A percentile compares a stretch with the other conserved stretches of the same genome.
phyloP scores from a whole-genome alignment of 1,140 invertebrate species.

The Drosophila serrata region DNA sequence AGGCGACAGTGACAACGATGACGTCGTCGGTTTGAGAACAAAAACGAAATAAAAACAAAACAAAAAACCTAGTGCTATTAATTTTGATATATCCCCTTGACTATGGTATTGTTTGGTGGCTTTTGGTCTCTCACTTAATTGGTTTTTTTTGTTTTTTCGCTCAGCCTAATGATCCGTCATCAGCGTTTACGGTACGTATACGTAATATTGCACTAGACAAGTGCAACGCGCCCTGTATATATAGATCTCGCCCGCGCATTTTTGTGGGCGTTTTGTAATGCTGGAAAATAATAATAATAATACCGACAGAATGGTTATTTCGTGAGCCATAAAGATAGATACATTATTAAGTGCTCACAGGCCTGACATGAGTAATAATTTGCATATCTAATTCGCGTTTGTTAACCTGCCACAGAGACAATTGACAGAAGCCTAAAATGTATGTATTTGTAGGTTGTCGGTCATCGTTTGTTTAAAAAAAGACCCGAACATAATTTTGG shows the following conservation, averaged over 20 bases:
- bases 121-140: constrained; percentile 51
- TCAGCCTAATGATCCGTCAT: constrained; percentile 54
- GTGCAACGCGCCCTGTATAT: constrained; percentile 28
- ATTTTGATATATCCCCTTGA: constrained; percentile 56
- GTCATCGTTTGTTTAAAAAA: background rate
- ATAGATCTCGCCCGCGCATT: constrained; percentile 15
- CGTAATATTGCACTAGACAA: constrained; percentile 48
- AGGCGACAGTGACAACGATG: constrained; percentile 65
- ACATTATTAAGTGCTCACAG: constrained; percentile 54
- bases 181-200: constrained; percentile 52
- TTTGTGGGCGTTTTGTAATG: constrained; percentile 48
- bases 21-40: constrained; percentile 34
- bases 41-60: constrained; percentile 20
- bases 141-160: constrained; percentile 50
- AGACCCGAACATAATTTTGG: constrained; percentile 6
- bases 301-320: constrained; percentile 57
- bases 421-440: constrained; percentile 40
- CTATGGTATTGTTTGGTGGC: constrained; percentile 57
- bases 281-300: constrained; percentile 47
- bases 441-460: constrained; percentile 1
- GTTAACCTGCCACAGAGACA: constrained; percentile 35
- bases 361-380: constrained; percentile 55
- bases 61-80: constrained; percentile 59
- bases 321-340: constrained; percentile 50
- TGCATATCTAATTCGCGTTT: constrained; percentile 36